A percentile compares a stretch with the other conserved stretches of the same genome.
Conservation (phyloP, 2,113 vertebrate genomes). For the Carettochelys insculpta region DNA sequence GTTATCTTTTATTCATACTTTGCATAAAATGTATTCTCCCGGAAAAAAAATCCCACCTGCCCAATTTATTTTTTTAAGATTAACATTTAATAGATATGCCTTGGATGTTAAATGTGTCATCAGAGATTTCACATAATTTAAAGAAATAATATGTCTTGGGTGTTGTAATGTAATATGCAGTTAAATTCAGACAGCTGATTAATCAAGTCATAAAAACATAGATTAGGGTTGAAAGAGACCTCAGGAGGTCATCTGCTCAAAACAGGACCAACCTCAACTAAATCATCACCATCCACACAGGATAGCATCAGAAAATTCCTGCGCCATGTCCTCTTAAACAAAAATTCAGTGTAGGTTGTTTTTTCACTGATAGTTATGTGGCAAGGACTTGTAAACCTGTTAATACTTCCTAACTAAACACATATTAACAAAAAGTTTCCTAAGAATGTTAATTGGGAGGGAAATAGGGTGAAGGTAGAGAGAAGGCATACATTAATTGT, state of each 20-base stretch:
- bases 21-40: background rate
- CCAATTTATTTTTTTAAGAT: background rate
- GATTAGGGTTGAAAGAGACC: too few species aligned
- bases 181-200: background rate
- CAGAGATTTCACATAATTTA: background rate
- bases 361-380: background rate
- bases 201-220: background rate
- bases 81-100: background rate
- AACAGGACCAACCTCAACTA: too few species aligned
- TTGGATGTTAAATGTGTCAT: background rate
- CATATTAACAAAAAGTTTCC: background rate
- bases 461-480: background rate
- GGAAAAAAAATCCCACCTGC: background rate
- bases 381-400: background rate
- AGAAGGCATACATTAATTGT: constrained; percentile 37
- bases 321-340: background rate
- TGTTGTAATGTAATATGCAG: background rate
- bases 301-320: background rate
- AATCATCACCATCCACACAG: too few species aligned
- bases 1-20: background rate
- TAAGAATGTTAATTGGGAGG: background rate
- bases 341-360: background rate
- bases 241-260: too few species aligned
- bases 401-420: background rate
- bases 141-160: background rate